A percentile compares a stretch with the other conserved stretches of the same genome.
These are phyloP conservation scores for Zenarchopterus dispar DNA, from an alignment of 2,797 vertebrate species.

Conservation along the genomic window DNA sequence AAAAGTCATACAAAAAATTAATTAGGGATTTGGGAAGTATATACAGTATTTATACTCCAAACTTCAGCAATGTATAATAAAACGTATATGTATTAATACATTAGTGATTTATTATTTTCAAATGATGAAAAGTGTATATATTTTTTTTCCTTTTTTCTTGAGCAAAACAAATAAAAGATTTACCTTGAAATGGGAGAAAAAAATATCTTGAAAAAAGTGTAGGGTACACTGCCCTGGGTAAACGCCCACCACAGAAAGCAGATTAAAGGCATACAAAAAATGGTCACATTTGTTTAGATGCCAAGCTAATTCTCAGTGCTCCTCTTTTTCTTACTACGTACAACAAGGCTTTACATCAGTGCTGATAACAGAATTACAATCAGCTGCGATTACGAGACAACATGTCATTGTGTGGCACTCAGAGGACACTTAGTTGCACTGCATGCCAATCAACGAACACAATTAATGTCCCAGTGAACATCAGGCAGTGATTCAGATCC, in stretches of 20 bases:
- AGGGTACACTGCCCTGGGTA: too few species aligned
- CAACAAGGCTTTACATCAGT: conserved; percentile 38
- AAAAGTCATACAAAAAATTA: too few species aligned
- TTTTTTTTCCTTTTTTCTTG: too few species aligned
- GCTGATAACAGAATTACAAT: conserved; percentile 41
- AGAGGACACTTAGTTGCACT: conserved; percentile 52
- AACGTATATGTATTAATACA: too few species aligned
- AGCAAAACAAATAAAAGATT: too few species aligned
- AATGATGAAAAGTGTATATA: too few species aligned
- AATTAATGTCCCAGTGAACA: conserved; percentile 69
- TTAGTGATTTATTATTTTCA: too few species aligned
- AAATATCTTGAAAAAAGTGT: too few species aligned
- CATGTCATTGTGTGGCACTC: conserved; percentile 45
- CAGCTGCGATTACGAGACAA: conserved; percentile 47
- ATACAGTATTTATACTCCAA: neutral
- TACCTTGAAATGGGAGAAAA: too few species aligned
- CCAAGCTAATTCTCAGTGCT: conserved; percentile 36
- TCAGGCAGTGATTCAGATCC: conserved; percentile 59
- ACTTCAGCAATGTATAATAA: too few species aligned
- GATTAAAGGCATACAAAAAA: conserved; percentile 11
- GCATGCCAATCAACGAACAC: conserved; percentile 68
- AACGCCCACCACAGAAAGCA: conserved; percentile 8
- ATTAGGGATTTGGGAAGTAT: neutral
- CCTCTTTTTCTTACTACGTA: conserved; percentile 15
- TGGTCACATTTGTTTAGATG: conserved; percentile 24